These are phyloP conservation scores for Drosophila parabipectinata DNA, from an alignment of 1,140 invertebrate species.

Conservation along the genomic window DNA sequence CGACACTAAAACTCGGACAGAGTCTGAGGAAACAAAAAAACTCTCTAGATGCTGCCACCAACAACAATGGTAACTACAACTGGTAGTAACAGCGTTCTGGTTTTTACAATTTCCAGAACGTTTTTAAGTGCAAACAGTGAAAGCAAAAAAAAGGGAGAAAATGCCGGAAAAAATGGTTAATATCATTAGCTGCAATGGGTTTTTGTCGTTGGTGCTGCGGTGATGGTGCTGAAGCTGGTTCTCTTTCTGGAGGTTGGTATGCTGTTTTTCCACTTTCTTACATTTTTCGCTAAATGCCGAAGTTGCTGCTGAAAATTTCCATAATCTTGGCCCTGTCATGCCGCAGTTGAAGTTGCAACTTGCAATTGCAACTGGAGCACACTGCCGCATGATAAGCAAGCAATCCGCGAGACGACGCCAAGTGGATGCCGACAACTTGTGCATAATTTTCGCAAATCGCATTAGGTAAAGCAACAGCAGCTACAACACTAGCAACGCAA, in stretches of 20 bases:
- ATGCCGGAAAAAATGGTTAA: constrained; percentile 70
- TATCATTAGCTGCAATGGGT: constrained; percentile 74
- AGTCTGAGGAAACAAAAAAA: constrained; percentile 18
- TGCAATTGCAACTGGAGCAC: constrained; percentile 20
- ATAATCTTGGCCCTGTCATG: constrained; percentile 66
- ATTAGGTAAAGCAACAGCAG: constrained; percentile 58
- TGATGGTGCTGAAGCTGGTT: constrained; percentile 3
- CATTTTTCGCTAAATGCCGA: constrained; percentile 51
- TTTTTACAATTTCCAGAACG: constrained; percentile 77
- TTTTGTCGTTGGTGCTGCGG: constrained; percentile 32
- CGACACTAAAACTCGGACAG: constrained; percentile 56
- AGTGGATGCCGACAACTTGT: constrained; percentile 59
- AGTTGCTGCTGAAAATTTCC: constrained; percentile 64
- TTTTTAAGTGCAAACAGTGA: constrained; percentile 75
- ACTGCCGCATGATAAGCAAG: constrained; percentile 68
- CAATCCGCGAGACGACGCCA: constrained; percentile 48
- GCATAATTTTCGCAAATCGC: constrained; percentile 73
- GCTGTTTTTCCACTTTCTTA: constrained; percentile 35
- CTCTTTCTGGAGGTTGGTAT: constrained; percentile 4
- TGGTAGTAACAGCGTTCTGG: constrained; percentile 28
- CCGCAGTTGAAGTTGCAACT: constrained; percentile 43
- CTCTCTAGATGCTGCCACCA: constrained; percentile 51
- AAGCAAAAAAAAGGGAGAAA: constrained; percentile 33
- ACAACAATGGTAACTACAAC: constrained; percentile 31
- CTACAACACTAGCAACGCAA: too few relatives aligned